These are phyloP conservation scores for Thomomys bottae DNA, from an alignment of 2,113 vertebrate genomes.

Conservation along the genomic window DNA sequence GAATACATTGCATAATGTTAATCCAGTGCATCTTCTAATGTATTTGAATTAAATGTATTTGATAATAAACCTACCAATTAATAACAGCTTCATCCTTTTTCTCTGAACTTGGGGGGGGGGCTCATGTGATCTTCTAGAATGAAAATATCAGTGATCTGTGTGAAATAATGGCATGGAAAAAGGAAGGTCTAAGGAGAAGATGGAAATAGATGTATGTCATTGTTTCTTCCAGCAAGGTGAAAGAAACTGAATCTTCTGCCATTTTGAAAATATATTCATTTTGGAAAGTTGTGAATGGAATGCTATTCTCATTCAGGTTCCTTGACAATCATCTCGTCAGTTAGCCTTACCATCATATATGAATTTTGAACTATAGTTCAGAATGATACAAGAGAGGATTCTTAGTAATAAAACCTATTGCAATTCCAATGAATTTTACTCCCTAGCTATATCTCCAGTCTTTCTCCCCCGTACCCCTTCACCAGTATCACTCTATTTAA, in stretches of 20 bases:
- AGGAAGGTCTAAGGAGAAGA: neutral
- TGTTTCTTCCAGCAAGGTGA: neutral
- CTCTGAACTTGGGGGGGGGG: neutral
- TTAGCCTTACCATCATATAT: neutral
- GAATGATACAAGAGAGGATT: neutral
- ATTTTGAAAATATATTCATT: neutral
- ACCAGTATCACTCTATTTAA: neutral
- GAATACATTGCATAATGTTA: conserved; percentile 17
- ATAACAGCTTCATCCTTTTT: neutral
- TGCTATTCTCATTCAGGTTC: neutral
- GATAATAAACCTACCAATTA: neutral
- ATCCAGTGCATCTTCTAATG: neutral
- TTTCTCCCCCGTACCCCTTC: neutral
- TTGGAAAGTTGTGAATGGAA: neutral
- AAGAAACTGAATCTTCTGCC: neutral
- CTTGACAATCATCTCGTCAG: neutral
- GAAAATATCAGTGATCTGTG: neutral
- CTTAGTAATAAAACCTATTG: neutral
- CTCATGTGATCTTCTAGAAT: no score
- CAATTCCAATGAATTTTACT: neutral
- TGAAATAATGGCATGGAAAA: neutral
- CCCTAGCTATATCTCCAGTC: neutral
- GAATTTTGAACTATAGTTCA: neutral
- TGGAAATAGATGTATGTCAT: neutral
- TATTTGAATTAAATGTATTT: conserved; percentile 34